Evolutionary conservation across 2,797 vertebrate genomes (phyloP).

Genomic region (Aeoliscus strigatus): DNA sequence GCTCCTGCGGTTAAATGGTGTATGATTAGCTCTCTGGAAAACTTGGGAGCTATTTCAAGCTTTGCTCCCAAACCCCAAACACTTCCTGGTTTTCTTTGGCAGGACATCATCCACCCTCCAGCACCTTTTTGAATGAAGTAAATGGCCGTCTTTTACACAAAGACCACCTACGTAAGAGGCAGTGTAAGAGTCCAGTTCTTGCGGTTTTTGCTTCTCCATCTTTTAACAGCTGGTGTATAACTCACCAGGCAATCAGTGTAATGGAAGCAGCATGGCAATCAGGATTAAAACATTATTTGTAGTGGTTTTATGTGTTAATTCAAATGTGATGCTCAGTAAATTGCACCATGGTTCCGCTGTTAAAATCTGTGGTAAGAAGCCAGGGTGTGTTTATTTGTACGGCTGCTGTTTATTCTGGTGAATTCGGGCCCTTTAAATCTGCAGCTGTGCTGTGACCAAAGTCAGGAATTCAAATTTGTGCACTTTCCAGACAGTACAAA

Average conservation of each 20-base stretch:
- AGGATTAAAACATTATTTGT: slow-evolving; percentile 30
- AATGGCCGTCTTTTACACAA: slow-evolving; percentile 53
- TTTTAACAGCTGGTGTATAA: slow-evolving; percentile 37
- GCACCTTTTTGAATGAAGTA: slow-evolving; percentile 42
- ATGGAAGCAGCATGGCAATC: slow-evolving; percentile 36
- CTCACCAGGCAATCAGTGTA: slow-evolving; percentile 20
- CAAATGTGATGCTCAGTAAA: slow-evolving; percentile 37
- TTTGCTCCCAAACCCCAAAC: slow-evolving; percentile 54
- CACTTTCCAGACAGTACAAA: slow-evolving; percentile 59
- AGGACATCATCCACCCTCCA: slow-evolving; percentile 35
- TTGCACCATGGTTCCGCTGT: slow-evolving; percentile 29
- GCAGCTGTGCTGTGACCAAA: slow-evolving; percentile 63
- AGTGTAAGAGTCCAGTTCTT: slow-evolving; percentile 26
- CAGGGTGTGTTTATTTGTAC: slow-evolving; percentile 47
- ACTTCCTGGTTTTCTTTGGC: slow-evolving; percentile 72
- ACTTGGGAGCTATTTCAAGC: slow-evolving; percentile 67
- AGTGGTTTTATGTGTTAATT: slow-evolving; percentile 38
- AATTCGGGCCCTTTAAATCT: slow-evolving; percentile 58
- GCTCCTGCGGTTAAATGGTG: slow-evolving; percentile 51
- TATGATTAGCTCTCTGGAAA: slow-evolving; percentile 54
- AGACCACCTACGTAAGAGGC: slow-evolving; percentile 53
- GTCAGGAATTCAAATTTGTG: slow-evolving; percentile 63
- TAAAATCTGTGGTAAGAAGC: slow-evolving; percentile 26
- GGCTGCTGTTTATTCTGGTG: slow-evolving; percentile 55
- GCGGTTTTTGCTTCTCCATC: slow-evolving; percentile 36